phyloP scores from a whole-genome alignment of 2,113 vertebrate species.

The Antechinus flavipes region DNA sequence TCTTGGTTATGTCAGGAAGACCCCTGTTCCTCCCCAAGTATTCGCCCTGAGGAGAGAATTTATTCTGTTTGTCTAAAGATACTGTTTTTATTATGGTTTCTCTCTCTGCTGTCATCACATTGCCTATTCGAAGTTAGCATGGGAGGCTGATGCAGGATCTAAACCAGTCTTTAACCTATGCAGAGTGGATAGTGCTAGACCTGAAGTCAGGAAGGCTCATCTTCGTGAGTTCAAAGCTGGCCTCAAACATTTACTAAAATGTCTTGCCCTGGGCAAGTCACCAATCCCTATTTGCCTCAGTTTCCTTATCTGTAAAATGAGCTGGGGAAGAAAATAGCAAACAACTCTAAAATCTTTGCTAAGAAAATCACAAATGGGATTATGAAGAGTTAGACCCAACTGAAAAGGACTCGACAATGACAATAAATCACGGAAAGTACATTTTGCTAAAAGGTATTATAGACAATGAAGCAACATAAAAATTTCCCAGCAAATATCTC shows the following conservation, averaged over 20 bases:
- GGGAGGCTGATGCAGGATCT: too few species aligned
- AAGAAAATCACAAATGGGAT: neutral
- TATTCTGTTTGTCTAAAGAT: too few species aligned
- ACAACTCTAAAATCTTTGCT: neutral
- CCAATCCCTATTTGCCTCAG: neutral
- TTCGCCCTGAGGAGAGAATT: too few species aligned
- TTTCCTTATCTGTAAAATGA: neutral
- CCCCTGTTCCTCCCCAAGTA: too few species aligned
- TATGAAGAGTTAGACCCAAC: neutral
- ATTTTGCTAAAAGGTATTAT: neutral
- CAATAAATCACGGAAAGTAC: neutral
- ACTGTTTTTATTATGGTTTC: too few species aligned
- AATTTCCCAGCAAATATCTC: too few species aligned
- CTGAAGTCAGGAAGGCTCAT: neutral
- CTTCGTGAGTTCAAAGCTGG: neutral
- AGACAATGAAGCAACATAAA: too few species aligned
- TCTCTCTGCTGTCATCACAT: too few species aligned
- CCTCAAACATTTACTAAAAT: neutral
- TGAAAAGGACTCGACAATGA: neutral
- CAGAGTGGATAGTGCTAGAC: neutral
- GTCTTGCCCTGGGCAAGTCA: neutral
- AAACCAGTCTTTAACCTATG: too few species aligned
- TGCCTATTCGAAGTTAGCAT: too few species aligned
- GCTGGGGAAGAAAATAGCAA: neutral
- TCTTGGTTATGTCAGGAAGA: too few species aligned